Base-by-base conservation (phyloP, 1,140 invertebrate genomes). In the Papilio glaucus region DNA sequence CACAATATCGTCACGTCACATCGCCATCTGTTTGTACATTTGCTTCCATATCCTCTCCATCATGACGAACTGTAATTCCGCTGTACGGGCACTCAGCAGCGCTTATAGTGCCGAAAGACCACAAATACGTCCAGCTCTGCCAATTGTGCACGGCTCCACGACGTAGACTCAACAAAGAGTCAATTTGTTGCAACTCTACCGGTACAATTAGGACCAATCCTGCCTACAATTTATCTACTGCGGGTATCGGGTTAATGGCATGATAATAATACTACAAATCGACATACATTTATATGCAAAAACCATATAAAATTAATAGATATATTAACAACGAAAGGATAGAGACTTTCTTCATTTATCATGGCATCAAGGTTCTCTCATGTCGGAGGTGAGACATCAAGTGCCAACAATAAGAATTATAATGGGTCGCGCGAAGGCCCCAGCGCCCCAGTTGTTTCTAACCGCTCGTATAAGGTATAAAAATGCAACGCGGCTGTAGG, bases 131-230 rank as follows among this genome's bases (percentile, higher is more conserved):
- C 6, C 29, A 33, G 29, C 6, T 33, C 29, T 33, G 29, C 29
- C 29, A 33, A 33, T 33, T 33, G 29, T 33, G 6, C 29, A 33
- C 2, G 2, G 29, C 29, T 33, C 29, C 29, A 2, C 49, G 76
- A 45, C 69, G 72, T 76, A 78, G 81, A 79, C 81, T 81, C 81
- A 82, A 83, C 76, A 84, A 82, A 80, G 81, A 72, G 74, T 57
- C 76, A 71, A 76, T 75, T n/a, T 80, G 80, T 77, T 74, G 75
- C 77, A 72, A 75, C 73, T 71, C 53, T 77, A 33, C 29, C 2
- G 29, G 75, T 77, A 84, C 82, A 85, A 82, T 83, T 61, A 39
- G 42, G 49, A 61, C 76, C 75, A 83, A 79, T 77, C 74, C 62
- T 39, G 71, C 29, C 29, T 33, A 3, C 29, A 33, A 33, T 33